Conservation (phyloP, 2,888 invertebrate genomes). For the Germaria angustata region DNA sequence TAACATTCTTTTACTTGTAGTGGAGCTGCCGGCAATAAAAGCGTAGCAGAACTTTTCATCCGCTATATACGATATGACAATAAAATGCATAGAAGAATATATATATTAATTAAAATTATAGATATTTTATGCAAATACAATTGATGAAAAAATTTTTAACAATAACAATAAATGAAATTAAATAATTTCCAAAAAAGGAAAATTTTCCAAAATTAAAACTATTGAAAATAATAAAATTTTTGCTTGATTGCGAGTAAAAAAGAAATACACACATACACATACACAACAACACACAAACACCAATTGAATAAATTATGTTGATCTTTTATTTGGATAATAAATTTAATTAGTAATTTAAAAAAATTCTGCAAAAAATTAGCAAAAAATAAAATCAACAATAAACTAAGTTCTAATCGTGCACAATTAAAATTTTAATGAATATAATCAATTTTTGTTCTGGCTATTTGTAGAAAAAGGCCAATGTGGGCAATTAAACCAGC, state of each 20-base stretch:
- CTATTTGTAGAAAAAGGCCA: background rate
- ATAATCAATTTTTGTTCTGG: conserved; percentile 46
- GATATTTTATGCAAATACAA: conserved; percentile 60
- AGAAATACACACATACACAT: conserved; percentile 14
- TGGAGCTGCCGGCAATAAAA: too few species aligned
- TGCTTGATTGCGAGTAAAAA: conserved; percentile 37
- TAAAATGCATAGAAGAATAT: conserved; percentile 7
- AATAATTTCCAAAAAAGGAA: conserved; percentile 12
- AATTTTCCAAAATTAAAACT: conserved; percentile 44
- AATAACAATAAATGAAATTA: conserved; percentile 34
- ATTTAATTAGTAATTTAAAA: conserved; percentile 60
- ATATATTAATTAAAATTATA: conserved; percentile 61
- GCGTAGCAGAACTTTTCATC: background rate
- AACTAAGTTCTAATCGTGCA: conserved; percentile 48
- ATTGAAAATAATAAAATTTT: conserved; percentile 56
- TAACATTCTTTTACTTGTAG: too few species aligned
- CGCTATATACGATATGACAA: conserved; percentile 2
- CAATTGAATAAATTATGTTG: conserved; percentile 57
- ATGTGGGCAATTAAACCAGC: conserved; percentile 3
- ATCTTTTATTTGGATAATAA: conserved; percentile 64
- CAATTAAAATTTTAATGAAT: conserved; percentile 60
- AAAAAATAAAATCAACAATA: conserved; percentile 33
- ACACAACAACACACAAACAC: too few species aligned
- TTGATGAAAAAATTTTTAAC: conserved; percentile 22
- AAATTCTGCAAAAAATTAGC: conserved; percentile 15